phyloP scores from a whole-genome alignment of 2,797 vertebrate genomes.

The Ceyx erithaca region DNA sequence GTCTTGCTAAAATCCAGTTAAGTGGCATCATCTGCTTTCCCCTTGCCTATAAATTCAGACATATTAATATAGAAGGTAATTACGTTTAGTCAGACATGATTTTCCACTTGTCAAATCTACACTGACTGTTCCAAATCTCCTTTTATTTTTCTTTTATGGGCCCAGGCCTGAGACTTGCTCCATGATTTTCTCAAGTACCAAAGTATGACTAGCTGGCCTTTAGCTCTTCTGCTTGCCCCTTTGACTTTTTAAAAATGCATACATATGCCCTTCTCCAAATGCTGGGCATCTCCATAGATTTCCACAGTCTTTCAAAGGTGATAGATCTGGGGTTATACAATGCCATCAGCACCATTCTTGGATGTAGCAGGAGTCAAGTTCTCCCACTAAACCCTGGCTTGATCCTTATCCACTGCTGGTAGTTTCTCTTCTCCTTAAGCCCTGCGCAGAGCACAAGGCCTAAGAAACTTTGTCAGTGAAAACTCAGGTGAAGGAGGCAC shows the following conservation, averaged over 20 bases:
- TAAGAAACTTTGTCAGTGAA: neutral
- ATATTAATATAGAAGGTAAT: neutral
- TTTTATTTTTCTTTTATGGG: neutral
- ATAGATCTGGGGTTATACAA: accelerated
- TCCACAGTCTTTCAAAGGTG: neutral
- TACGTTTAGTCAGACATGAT: neutral
- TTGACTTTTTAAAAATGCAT: neutral
- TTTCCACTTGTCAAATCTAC: neutral
- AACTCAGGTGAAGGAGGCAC: neutral
- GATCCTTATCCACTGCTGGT: neutral
- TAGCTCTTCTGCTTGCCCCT: neutral
- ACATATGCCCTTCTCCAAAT: neutral
- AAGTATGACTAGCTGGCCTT: neutral
- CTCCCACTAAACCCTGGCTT: neutral
- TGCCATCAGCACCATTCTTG: neutral
- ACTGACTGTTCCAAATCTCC: neutral
- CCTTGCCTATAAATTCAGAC: neutral
- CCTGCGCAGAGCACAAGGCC: neutral
- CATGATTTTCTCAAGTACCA: neutral
- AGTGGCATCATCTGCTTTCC: neutral
- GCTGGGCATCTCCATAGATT: accelerated
- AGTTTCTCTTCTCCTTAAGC: neutral
- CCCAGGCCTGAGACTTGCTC: neutral
- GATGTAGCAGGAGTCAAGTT: neutral
- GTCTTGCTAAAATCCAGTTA: neutral